Conservation (phyloP, 2,113 vertebrate species). For the Callocephalon fimbriatum region DNA sequence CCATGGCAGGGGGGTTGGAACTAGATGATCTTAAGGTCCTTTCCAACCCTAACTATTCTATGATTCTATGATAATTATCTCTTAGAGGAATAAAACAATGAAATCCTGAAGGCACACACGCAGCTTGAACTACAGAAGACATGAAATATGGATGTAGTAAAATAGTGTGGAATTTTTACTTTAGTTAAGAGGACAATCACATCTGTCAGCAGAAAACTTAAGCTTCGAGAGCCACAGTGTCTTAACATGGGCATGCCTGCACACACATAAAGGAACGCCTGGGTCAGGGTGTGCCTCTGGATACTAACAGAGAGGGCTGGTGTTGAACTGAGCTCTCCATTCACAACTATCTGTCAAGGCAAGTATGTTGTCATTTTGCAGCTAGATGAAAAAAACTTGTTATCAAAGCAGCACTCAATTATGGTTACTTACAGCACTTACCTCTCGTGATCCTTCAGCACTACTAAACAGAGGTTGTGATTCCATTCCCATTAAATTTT, state of each 20-base stretch:
- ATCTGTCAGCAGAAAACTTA: not conserved
- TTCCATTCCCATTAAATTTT: not conserved
- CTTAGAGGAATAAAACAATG: not conserved
- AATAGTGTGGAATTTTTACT: not conserved
- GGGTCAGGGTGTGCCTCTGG: not conserved
- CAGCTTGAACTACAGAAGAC: not conserved
- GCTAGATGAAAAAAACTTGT: not conserved
- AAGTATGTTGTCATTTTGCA: not conserved
- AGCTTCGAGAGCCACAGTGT: not conserved
- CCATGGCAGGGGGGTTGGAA: too few species aligned
- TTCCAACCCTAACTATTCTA: too few species aligned
- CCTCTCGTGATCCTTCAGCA: not conserved
- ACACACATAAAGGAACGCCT: fast-evolving
- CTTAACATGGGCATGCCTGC: fast-evolving
- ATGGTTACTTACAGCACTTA: not conserved
- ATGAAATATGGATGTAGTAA: not conserved
- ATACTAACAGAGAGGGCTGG: not conserved
- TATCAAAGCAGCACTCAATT: not conserved
- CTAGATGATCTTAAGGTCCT: too few species aligned
- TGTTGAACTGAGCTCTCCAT: not conserved
- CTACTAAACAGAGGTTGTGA: not conserved
- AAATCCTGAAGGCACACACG: not conserved
- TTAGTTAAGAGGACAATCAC: not conserved
- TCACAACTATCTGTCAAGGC: not conserved
- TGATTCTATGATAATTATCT: not conserved